Evolutionary conservation across 2,888 invertebrate species (phyloP), one percentile per base, ranked within the genome.

Genomic region (Synanthedon formicaeformis): DNA sequence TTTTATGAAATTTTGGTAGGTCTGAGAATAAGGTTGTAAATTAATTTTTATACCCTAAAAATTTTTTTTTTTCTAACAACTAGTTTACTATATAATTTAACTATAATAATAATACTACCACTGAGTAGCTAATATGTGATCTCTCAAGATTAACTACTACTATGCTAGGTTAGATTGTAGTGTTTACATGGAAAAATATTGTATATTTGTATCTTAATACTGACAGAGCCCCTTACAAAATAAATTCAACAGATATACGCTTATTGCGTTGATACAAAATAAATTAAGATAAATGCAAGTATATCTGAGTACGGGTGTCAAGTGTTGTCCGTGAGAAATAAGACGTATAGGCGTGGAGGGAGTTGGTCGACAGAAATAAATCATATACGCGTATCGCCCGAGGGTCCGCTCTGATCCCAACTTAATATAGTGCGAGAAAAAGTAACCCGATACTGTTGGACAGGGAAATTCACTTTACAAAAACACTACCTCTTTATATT

Each of bases 381-480:
- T 80, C 80, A 82, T 82, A 82, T 81, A 76, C 70, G 60, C 69
- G 34, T 34, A 34, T 34, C 34, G 34, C 66, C 77, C 71, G 67
- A 65, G 59, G 52, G 52, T 56, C 58, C 55, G 57, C 56, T 53
- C 55, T 51, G 56, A 60, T 63, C 65, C 64, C 56, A 71, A 73
- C 77, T 82, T 85, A 84, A 85, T 85, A 83, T 71, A 84, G 76
- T 83, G 68, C 69, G 75, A 73, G 78, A 78, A 80, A 81, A 81
- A 83, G 75, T 79, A 78, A 75, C 80, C 80, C 78, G 68, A 69
- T 72, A 73, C 65, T 59, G 55, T 59, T 54, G 66, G 69, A 71
- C 70, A 70, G 63, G 71, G 66, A 65, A 69, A 69, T 64, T 63
- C 69, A 69, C 69, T 71, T 67, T 64, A 58, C 51, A 53, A 45